These are phyloP conservation scores for Chaenocephalus aceratus DNA, from an alignment of 2,113 vertebrate species.

Conservation along the genomic window DNA sequence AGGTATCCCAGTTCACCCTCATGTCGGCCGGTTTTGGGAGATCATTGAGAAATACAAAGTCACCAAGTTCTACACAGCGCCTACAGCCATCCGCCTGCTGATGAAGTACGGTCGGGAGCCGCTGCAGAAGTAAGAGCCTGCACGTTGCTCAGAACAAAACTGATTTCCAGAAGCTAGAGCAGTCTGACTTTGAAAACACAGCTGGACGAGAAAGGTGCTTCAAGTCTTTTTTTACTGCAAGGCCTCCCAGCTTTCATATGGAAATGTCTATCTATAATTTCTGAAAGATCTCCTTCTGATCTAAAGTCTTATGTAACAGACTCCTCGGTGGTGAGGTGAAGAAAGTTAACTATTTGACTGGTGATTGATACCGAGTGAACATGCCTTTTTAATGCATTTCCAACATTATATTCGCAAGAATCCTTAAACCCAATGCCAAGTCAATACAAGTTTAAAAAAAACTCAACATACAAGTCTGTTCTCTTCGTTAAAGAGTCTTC, in stretches of 20 bases:
- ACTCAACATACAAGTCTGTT: background rate
- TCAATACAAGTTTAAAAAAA: background rate
- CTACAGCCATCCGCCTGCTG: conserved; percentile 84
- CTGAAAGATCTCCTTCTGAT: background rate
- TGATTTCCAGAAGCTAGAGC: background rate
- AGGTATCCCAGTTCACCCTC: conserved; percentile 83
- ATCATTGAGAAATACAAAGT: conserved; percentile 86
- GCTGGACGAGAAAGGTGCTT: background rate
- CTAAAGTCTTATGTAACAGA: conserved; percentile 12
- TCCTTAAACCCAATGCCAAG: background rate
- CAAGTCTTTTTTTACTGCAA: background rate
- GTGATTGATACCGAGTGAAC: background rate
- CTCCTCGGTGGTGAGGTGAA: background rate
- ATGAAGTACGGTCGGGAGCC: conserved; percentile 86
- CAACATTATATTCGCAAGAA: background rate
- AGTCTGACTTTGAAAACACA: conserved; percentile 26
- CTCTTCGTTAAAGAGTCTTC: background rate
- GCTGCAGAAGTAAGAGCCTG: conserved; percentile 75
- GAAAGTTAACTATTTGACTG: background rate
- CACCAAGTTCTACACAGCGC: conserved; percentile 86
- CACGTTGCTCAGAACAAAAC: background rate
- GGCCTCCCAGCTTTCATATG: conserved; percentile 5
- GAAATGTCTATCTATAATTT: conserved; percentile 10
- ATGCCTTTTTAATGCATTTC: background rate
- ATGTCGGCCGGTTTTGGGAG: conserved; percentile 84